phyloP scores from a whole-genome alignment of 2,113 vertebrate genomes.

The Neodontobutis hainanensis region DNA sequence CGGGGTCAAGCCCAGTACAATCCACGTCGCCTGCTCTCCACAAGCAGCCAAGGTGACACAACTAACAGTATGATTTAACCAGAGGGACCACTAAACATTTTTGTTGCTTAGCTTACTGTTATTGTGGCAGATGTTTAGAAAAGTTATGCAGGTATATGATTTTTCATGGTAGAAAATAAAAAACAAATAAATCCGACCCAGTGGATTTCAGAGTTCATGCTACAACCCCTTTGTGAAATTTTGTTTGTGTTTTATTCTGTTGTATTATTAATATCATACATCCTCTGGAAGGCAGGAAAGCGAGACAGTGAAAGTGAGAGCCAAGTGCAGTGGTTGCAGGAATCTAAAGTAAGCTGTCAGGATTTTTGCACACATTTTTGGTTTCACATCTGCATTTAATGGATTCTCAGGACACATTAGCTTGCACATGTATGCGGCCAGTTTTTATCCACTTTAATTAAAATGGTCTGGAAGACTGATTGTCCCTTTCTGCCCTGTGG shows the following conservation, averaged over 20 bases:
- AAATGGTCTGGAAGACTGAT: conserved; percentile 34
- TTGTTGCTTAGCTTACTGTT: neutral
- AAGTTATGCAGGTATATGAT: neutral
- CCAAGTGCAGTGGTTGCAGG: neutral
- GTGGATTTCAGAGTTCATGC: conserved; percentile 11
- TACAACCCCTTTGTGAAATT: conserved; percentile 26
- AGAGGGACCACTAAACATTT: neutral
- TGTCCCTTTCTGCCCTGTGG: conserved; percentile 32
- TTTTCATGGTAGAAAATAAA: conserved; percentile 16
- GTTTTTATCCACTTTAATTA: conserved; percentile 17
- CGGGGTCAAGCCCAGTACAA: conserved; percentile 97
- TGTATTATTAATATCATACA: conserved; percentile 13
- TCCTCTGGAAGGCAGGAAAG: conserved; percentile 9
- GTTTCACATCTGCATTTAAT: conserved; percentile 44
- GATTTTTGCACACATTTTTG: conserved; percentile 5
- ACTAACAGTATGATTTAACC: neutral
- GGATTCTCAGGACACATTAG: conserved; percentile 14
- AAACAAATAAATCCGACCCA: conserved; percentile 29
- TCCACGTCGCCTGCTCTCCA: conserved; percentile 95
- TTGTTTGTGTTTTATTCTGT: conserved; percentile 35
- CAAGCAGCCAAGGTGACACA: conserved; percentile 95
- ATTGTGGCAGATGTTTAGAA: neutral
- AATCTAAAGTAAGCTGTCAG: conserved; percentile 25
- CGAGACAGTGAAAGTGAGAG: conserved; percentile 13
- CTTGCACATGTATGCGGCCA: neutral